phyloP scores from a whole-genome alignment of 2,113 vertebrate genomes.

The Zosterops borbonicus region DNA sequence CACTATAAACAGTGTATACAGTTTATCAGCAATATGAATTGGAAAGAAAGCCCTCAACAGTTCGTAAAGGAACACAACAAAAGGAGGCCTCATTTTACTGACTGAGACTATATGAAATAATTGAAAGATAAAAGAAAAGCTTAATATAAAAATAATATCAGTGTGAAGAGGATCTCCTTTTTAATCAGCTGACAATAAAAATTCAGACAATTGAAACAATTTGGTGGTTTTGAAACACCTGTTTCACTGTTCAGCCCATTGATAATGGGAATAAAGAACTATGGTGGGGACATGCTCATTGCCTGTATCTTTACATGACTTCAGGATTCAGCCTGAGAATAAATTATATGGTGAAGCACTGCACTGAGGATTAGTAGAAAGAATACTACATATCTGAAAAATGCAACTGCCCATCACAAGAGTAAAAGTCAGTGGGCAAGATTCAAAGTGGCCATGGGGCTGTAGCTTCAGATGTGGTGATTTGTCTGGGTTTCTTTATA shows the following conservation, averaged over 20 bases:
- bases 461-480: not conserved
- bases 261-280: not conserved
- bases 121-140: not conserved
- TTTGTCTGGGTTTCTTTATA: not conserved
- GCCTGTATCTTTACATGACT: not conserved
- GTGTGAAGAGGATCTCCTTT: not conserved
- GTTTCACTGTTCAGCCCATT: not conserved
- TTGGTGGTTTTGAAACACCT: not conserved
- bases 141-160: not conserved
- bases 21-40: not conserved
- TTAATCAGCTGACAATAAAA: not conserved
- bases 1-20: not conserved
- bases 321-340: not conserved
- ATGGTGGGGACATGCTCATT: not conserved
- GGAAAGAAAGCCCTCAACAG: not conserved
- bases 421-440: not conserved
- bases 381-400: not conserved
- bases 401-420: not conserved
- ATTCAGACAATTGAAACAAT: not conserved
- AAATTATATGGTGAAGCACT: not conserved
- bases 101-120: not conserved
- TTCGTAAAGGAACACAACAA: fast-evolving
- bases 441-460: not conserved
- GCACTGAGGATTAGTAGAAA: not conserved
- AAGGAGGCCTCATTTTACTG: not conserved